Conservation (phyloP, 2,797 vertebrate species). For the Schizopygopsis pylzovi region DNA sequence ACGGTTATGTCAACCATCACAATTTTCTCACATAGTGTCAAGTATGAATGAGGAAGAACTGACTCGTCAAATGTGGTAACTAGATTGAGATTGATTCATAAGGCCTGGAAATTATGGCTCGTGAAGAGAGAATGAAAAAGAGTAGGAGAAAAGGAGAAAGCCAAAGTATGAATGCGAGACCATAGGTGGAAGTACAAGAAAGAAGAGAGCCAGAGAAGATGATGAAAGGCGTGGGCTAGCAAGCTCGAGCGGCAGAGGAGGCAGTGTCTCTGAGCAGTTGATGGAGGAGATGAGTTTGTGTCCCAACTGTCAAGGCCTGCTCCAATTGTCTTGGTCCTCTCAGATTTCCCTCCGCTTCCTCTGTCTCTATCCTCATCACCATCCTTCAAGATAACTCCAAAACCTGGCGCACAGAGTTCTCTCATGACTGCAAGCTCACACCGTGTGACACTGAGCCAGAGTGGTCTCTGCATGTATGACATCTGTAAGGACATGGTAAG, state of each 20-base stretch:
- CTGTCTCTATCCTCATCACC: conserved; percentile 22
- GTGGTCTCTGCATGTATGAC: conserved; percentile 25
- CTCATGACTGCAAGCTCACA: conserved; percentile 25
- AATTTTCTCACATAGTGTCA: neutral
- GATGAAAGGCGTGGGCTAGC: neutral
- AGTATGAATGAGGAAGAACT: neutral
- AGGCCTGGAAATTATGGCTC: neutral
- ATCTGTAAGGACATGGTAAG: conserved; percentile 34
- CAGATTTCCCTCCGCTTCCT: conserved; percentile 48
- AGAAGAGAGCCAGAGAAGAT: neutral
- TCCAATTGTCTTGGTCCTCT: conserved; percentile 29
- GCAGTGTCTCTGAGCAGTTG: conserved; percentile 10
- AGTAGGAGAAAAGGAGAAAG: neutral
- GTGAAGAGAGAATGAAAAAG: neutral
- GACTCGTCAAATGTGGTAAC: neutral
- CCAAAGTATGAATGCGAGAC: neutral
- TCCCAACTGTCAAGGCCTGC: conserved; percentile 3
- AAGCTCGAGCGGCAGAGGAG: neutral
- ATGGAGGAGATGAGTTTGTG: conserved; percentile 39
- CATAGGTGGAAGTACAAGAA: neutral
- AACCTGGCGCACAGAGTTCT: conserved; percentile 33
- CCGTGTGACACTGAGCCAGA: conserved; percentile 11
- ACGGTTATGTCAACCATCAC: neutral
- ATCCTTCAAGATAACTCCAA: conserved; percentile 41
- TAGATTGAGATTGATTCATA: neutral